Base-by-base conservation (phyloP, 2,797 vertebrate genomes). In the Todus mexicanus region DNA sequence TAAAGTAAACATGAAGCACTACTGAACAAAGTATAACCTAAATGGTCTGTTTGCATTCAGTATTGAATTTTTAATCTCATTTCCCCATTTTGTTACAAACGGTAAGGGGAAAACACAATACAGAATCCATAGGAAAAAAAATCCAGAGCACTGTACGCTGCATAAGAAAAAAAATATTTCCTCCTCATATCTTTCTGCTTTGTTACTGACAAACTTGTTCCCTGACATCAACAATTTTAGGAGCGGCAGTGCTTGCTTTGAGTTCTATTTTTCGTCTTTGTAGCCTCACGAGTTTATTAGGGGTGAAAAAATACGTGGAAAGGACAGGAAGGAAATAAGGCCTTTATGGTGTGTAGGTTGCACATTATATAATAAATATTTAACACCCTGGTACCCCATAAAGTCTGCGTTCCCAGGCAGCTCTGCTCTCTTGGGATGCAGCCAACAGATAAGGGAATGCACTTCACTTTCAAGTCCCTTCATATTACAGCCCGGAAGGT, bases 51-150 rank as follows among this genome's bases (percentile, higher is more conserved):
- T 97, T 97, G 96, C 94, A 78, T 82, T 97, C 74, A 53, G 71
- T 95, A 97, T 94, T 95, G 96, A 95, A 96, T 94, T 97, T 97
- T 95, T 83, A 92, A 97, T 96, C 96, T 96, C 92, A 97, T 97
- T 98, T 97, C 95, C 90, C 87, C 82, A 92, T 96, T 97, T 97
- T 94, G 86, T 95, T 94, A 90, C 77, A 83, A 95, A 87, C 51
- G 59, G 47, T 74, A 84, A 69, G 80, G 89, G 95, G 89, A 92
- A 96, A 97, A 96, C 92, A 27, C 81, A 33, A 92, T 89, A 93
- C n/a, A 73, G 92, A 84, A 94, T 90, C 72, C 35, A 95, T 56
- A 91, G 73, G 78, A 64, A 78, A 89, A 43, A 89, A 84, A 91
- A 56, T 74, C 50, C 74, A 94, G 85, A 93, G 80, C 80, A 80